These are phyloP conservation scores for Drosophila kurseongensis DNA, from an alignment of 1,140 invertebrate genomes.

Conservation along the genomic window DNA sequence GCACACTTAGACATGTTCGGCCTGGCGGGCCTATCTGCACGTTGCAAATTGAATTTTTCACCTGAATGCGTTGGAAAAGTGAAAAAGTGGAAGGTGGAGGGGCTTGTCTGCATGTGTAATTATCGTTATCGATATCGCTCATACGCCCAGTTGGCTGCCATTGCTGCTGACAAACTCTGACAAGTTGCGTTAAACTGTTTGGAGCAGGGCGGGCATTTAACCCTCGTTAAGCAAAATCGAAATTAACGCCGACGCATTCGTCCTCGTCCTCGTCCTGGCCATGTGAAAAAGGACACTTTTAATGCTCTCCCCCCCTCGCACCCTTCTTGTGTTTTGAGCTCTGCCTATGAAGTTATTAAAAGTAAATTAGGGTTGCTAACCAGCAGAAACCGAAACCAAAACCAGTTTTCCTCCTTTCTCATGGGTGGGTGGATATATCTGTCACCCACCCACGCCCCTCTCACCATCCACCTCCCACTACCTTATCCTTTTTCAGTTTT, in stretches of 20 bases:
- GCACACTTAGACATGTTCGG: conserved; percentile 62
- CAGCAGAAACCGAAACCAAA: conserved; percentile 65
- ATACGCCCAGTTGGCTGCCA: conserved; percentile 67
- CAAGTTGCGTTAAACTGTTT: conserved; percentile 52
- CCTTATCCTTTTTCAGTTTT: conserved; percentile 31
- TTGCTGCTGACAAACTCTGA: conserved; percentile 48
- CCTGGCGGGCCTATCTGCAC: conserved; percentile 43
- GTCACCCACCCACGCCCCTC: conserved; percentile 5
- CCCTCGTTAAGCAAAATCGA: conserved; percentile 82
- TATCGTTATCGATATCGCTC: conserved; percentile 80
- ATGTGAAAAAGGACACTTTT: conserved; percentile 78
- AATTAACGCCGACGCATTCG: conserved; percentile 73
- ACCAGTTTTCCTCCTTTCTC: conserved; percentile 56
- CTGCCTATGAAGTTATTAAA: conserved; percentile 82
- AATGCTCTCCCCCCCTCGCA: conserved; percentile 44
- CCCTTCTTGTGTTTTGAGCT: conserved; percentile 5
- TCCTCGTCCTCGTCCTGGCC: conserved; percentile 28
- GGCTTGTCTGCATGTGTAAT: conserved; percentile 68
- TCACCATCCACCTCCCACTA: neutral
- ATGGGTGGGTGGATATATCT: conserved; percentile 18
- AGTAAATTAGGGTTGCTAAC: conserved; percentile 81
- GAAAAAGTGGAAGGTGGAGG: neutral
- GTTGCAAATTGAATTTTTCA: conserved; percentile 79
- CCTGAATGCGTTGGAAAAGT: conserved; percentile 54
- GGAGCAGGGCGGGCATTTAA: conserved; percentile 56